Evolutionary conservation across 2,888 invertebrate species (phyloP).

Genomic region (Hermaeophaga mercurialis): DNA sequence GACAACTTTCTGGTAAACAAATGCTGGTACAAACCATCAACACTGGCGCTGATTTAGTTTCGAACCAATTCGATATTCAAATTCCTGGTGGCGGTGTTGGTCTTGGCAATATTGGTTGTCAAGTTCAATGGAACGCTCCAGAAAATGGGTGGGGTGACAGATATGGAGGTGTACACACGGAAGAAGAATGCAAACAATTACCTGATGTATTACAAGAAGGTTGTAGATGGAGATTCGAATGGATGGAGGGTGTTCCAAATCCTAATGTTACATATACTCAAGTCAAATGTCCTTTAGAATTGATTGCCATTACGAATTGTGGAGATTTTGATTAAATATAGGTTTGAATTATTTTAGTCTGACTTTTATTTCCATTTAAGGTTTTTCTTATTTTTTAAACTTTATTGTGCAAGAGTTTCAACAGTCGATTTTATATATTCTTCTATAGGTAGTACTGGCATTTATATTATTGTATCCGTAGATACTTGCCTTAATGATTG

Average conservation of each 20-base stretch:
- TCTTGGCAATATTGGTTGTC: slow-evolving; percentile 32
- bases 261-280: slow-evolving; percentile 33
- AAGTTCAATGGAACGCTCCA: slow-evolving; percentile 35
- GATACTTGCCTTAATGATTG: too few species aligned
- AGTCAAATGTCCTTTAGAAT: slow-evolving; percentile 35
- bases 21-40: slow-evolving; percentile 36
- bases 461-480: too few species aligned
- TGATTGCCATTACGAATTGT: slow-evolving; percentile 27
- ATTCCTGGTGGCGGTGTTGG: slow-evolving; percentile 42
- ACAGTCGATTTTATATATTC: too few species aligned
- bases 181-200: slow-evolving; percentile 30
- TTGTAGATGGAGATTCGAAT: slow-evolving; percentile 35
- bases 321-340: slow-evolving; percentile 14
- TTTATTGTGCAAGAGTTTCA: too few species aligned
- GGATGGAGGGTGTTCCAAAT: slow-evolving; percentile 34
- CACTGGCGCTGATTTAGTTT: slow-evolving; percentile 33
- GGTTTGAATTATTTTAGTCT: too few species aligned
- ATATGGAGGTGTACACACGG: slow-evolving; percentile 35
- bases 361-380: too few species aligned
- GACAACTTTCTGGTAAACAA: slow-evolving; percentile 29
- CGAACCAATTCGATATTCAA: slow-evolving; percentile 40
- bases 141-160: slow-evolving; percentile 36
- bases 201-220: slow-evolving; percentile 33
- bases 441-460: too few species aligned
- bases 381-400: too few species aligned